Percentiles rank a stretch among this genome's conserved stretches.
These are phyloP conservation scores for Corythoichthys haematopterus DNA, from an alignment of 2,113 vertebrate genomes.

Conservation along the genomic window DNA sequence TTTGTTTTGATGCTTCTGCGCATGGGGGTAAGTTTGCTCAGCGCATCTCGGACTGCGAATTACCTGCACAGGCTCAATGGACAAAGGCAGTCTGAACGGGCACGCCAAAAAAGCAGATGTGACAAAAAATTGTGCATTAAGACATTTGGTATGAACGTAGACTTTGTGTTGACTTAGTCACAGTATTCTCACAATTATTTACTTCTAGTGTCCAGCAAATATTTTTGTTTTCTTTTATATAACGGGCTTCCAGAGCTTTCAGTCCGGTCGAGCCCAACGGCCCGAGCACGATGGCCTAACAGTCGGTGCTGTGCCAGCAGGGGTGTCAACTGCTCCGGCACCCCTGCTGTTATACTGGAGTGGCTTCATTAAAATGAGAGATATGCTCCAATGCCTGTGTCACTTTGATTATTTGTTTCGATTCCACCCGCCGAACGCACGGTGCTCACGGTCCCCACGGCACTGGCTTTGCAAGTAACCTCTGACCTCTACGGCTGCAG, in stretches of 20 bases:
- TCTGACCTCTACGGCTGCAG: background rate
- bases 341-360: slow-evolving; percentile 3
- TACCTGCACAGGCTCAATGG: too few relatives aligned
- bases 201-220: background rate
- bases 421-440: background rate
- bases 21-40: too few relatives aligned
- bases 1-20: too few relatives aligned
- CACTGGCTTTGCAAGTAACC: background rate
- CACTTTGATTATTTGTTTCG: slow-evolving; percentile 10
- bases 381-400: slow-evolving; percentile 4
- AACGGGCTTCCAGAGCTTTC: background rate
- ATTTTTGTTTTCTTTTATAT: background rate
- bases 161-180: background rate
- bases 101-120: too few relatives aligned
- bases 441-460: background rate
- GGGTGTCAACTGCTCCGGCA: slow-evolving; percentile 2
- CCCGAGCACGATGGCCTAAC: background rate
- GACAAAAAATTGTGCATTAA: too few relatives aligned
- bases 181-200: background rate
- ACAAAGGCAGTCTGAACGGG: too few relatives aligned
- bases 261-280: background rate
- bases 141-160: background rate
- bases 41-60: too few relatives aligned
- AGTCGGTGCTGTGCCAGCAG: background rate
- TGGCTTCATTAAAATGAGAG: slow-evolving; percentile 11